These are phyloP conservation scores for Syngnathus typhle DNA, from an alignment of 2,113 vertebrate genomes.

Conservation along the genomic window DNA sequence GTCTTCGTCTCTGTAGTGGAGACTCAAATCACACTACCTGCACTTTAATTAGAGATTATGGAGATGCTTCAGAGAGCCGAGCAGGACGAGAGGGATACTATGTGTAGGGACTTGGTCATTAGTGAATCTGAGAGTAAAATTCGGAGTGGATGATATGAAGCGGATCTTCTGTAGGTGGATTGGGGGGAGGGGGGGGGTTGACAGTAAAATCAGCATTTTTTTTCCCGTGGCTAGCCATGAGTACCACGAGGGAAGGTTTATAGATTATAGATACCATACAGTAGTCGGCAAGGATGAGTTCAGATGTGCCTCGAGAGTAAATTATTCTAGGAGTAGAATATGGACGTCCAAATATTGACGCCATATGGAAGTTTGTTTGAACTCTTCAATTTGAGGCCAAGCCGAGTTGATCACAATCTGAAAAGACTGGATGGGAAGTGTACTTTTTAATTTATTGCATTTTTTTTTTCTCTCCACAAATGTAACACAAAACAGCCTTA, in stretches of 20 bases:
- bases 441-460: too few species aligned
- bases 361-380: too few species aligned
- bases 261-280: not conserved
- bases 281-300: not conserved
- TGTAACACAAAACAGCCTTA: too few species aligned
- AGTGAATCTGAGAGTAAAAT: conserved; percentile 42
- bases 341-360: too few species aligned
- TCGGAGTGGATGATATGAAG: conserved; percentile 31
- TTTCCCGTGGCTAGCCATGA: not conserved
- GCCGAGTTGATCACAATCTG: too few species aligned
- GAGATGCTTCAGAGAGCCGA: conserved; percentile 51
- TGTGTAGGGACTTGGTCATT: conserved; percentile 53
- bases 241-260: not conserved
- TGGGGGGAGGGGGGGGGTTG: too few species aligned
- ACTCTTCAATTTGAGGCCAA: too few species aligned
- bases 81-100: conserved; percentile 51
- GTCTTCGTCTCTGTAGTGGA: conserved; percentile 33
- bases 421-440: too few species aligned
- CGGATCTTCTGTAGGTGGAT: not conserved
- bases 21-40: conserved; percentile 24
- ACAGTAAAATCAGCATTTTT: not conserved
- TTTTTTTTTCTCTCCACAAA: too few species aligned
- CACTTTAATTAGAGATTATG: conserved; percentile 66
- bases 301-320: not conserved
- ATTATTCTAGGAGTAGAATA: not conserved